Evolutionary conservation across 2,113 vertebrate genomes (phyloP).

Genomic region (Channa maculata): DNA sequence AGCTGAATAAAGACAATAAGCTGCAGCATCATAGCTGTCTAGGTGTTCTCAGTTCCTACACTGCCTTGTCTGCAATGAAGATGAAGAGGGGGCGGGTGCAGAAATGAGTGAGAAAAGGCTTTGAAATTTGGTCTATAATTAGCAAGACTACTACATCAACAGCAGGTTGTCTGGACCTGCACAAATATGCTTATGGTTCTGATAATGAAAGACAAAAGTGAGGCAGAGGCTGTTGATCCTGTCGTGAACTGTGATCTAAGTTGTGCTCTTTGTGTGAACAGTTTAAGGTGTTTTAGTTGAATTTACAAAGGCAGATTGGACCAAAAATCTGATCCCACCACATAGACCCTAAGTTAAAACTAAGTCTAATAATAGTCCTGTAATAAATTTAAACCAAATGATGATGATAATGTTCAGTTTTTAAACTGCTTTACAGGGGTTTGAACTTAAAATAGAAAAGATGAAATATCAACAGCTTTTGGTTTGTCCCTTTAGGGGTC

Average conservation of each 20-base stretch:
- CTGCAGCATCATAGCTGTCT: constrained; percentile 45
- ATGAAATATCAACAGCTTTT: no score
- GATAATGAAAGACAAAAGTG: constrained; percentile 61
- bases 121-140: constrained; percentile 82
- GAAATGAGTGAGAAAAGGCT: constrained; percentile 61
- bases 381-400: no score
- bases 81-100: constrained; percentile 23
- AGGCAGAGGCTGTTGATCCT: neutral
- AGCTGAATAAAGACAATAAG: constrained; percentile 38
- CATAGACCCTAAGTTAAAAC: neutral
- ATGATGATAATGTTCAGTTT: no score
- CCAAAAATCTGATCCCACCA: neutral
- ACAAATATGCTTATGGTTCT: constrained; percentile 55
- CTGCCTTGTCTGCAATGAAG: constrained; percentile 13
- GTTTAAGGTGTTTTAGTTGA: neutral
- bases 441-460: no score
- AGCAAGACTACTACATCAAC: constrained; percentile 65
- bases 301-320: neutral
- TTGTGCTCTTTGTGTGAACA: neutral
- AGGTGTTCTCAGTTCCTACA: constrained; percentile 14
- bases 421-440: no score
- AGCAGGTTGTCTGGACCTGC: constrained; percentile 76
- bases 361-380: no score
- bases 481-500: no score
- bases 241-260: neutral